Conservation (phyloP, 2,888 invertebrate species). For the Plagodis dolabraria region DNA sequence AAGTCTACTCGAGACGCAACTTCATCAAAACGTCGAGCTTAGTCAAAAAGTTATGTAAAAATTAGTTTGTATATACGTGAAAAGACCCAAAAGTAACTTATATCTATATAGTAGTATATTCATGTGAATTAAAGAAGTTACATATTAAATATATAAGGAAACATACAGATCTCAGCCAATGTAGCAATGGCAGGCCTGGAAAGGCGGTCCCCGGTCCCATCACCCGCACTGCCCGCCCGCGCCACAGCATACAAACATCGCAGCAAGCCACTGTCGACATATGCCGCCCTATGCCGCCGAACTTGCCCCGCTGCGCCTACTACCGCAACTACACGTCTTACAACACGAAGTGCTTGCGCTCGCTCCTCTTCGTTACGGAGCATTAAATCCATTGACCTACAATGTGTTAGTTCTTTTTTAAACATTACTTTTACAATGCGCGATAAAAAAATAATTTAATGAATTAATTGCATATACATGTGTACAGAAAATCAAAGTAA, state of each 20-base stretch:
- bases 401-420: too few species aligned
- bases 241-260: constrained; percentile 92
- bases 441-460: too few species aligned
- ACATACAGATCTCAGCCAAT: constrained; percentile 93
- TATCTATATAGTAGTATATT: too few species aligned
- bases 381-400: constrained; percentile 94
- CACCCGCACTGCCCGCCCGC: constrained; percentile 90
- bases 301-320: constrained; percentile 86
- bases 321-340: constrained; percentile 82
- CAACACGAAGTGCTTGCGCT: constrained; percentile 95
- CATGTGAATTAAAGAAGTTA: too few species aligned
- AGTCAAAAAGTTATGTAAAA: too few species aligned
- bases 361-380: constrained; percentile 96
- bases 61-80: too few species aligned
- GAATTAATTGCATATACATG: too few species aligned
- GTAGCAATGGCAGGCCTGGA: constrained; percentile 94
- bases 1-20: too few species aligned
- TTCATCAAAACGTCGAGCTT: too few species aligned
- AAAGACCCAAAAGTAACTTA: too few species aligned
- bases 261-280: constrained; percentile 91
- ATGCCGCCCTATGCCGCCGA: constrained; percentile 86
- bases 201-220: constrained; percentile 90
- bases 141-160: not conserved
- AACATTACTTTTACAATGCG: too few species aligned
- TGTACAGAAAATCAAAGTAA: too few species aligned